Base-by-base conservation (phyloP, 2,888 invertebrate species). In the Scaptomyza caliginosa region DNA sequence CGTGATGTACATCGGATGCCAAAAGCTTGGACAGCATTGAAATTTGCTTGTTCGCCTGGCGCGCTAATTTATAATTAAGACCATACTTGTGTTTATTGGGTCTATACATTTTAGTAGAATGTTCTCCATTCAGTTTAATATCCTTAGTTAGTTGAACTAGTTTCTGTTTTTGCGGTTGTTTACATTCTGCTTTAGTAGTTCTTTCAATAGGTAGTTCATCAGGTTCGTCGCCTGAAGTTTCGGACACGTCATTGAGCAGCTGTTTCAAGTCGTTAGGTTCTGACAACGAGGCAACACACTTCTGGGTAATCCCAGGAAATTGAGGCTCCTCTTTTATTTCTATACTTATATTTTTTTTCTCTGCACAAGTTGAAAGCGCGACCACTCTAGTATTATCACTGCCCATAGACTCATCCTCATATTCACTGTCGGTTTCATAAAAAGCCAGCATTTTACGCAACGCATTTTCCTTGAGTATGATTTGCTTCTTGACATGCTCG, bases 1-100 rank as follows among this genome's bases (percentile, higher is more conserved):
- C 98, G 78, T 96, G 95, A 68, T 94, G 93, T 75, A 98, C 96
- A 89, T 97, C 96, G 58, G 93, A 93, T 46, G 93, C 94, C 55
- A 98, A 92, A 23, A 98, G 90, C 88, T 94, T 95, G 78, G 95
- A 94, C 49, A 96, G 91, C 72, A 96, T 92, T 11, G 95, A 94
- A 38, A 89, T 91, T 39, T 89, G 90, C 5, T 76, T 83, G 0
- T 83, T 74, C 0, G 67, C 23, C 10, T 70, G 48, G 2, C 85
- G 81, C 0, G 87, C 75, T 17, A 43, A 54, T 21, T 66, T 77
- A 39, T 88, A 91, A 42, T 91, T 88, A 6, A 91, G 62, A 0
- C 90, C 87, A 24, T 58, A 77, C 45, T 60, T 56, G 8, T 59
- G 51, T 43, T 70, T 71, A 4, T 40, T 38, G 10, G 21, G n/a